A percentile compares a stretch with the other conserved stretches of the same genome.
phyloP scores from a whole-genome alignment of 53 echinoderm and acorn worm genomes.

The Patiria pectinifera region DNA sequence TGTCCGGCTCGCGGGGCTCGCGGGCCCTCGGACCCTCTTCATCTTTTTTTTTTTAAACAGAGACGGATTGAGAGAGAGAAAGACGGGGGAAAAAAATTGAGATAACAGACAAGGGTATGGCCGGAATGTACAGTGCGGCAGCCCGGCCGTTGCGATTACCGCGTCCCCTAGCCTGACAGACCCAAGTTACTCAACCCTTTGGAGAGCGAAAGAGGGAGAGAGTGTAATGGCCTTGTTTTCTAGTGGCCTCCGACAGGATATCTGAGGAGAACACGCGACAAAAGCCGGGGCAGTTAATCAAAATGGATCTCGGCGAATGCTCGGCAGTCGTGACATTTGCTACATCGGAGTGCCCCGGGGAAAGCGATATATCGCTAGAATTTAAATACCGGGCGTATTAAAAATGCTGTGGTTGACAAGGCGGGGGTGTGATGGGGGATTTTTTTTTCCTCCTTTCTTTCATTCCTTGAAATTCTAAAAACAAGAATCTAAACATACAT shows the following conservation, averaged over 20 bases:
- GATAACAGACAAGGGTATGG: slow-evolving; percentile 26
- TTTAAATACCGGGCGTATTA: slow-evolving; percentile 9
- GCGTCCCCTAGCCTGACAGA: background rate
- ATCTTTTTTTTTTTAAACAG: background rate
- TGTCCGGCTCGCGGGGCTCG: background rate
- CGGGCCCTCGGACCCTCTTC: background rate
- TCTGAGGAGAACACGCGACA: slow-evolving; percentile 19
- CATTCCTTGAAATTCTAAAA: background rate
- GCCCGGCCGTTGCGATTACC: background rate
- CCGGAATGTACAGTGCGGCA: background rate
- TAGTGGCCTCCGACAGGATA: slow-evolving; percentile 19
- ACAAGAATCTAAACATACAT: background rate
- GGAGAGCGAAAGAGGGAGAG: background rate
- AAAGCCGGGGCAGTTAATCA: slow-evolving; percentile 44
- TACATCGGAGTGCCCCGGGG: slow-evolving; percentile 34
- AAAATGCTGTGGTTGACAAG: slow-evolving; percentile 8
- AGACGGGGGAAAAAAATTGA: background rate
- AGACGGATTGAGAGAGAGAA: too few species aligned
- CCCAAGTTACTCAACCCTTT: background rate
- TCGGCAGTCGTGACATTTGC: slow-evolving; percentile 58
- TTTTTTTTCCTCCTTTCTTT: background rate
- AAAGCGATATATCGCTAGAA: slow-evolving; percentile 20
- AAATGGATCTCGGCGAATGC: slow-evolving; percentile 43
- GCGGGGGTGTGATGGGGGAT: slow-evolving; percentile 19
- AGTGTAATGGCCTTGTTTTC: slow-evolving; percentile 63